Conservation (phyloP, 2,113 vertebrate species). For the Illadopsis cleaveri region DNA sequence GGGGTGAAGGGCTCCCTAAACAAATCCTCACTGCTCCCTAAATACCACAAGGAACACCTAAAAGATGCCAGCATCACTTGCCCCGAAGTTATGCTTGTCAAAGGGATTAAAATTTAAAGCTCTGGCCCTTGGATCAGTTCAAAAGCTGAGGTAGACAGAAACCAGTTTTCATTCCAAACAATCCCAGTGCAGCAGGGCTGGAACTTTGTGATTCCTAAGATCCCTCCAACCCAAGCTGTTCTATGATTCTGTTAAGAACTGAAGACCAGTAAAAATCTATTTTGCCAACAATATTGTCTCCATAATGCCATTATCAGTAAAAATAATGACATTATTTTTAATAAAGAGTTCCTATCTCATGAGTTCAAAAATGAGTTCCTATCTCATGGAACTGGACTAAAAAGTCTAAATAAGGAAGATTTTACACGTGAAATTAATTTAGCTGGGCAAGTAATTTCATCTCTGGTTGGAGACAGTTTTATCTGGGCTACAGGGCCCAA, state of each 20-base stretch:
- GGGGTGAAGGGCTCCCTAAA: not conserved
- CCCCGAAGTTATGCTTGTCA: not conserved
- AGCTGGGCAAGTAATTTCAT: not conserved
- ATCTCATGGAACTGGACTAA: not conserved
- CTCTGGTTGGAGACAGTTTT: not conserved
- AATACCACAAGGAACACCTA: not conserved
- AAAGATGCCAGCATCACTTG: accelerated
- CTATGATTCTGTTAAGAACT: not conserved
- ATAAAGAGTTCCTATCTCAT: no score
- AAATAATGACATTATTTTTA: not conserved
- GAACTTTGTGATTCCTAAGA: not conserved
- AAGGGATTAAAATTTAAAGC: not conserved
- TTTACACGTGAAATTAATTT: not conserved
- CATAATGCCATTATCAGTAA: not conserved
- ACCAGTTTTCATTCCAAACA: not conserved
- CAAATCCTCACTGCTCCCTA: not conserved
- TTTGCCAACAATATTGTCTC: not conserved
- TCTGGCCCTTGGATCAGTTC: not conserved
- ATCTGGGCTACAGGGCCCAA: no score
- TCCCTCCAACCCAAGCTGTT: not conserved
- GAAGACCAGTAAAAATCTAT: not conserved
- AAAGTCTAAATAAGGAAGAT: not conserved
- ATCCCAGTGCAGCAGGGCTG: not conserved
- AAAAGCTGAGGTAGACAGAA: not conserved
- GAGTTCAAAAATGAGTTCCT: not conserved